phyloP scores from a whole-genome alignment of 2,888 invertebrate species.

The Oligia fasciuncula region DNA sequence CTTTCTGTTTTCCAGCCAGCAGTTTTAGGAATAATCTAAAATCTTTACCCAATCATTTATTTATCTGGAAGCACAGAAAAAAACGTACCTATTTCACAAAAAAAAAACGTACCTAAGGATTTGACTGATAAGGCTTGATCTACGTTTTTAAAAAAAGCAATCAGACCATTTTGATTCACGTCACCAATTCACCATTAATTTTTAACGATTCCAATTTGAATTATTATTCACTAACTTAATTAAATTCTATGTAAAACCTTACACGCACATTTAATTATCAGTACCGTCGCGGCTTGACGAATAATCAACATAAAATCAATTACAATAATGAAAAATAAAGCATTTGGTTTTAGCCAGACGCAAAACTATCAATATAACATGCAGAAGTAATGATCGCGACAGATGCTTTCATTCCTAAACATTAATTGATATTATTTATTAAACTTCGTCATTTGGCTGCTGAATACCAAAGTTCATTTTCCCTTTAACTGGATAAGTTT shows the following conservation, averaged over 20 bases:
- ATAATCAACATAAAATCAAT: conserved; percentile 49
- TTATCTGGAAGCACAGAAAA: conserved; percentile 5
- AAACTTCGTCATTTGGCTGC: conserved; percentile 12
- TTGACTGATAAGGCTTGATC: conserved; percentile 24
- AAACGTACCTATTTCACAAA: conserved; percentile 7
- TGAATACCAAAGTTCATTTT: conserved; percentile 12
- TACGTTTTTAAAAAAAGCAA: conserved; percentile 33
- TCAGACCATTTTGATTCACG: conserved; percentile 20
- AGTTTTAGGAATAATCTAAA: background rate
- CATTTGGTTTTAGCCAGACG: conserved; percentile 32
- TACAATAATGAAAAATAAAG: conserved; percentile 56
- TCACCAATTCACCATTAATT: conserved; percentile 31
- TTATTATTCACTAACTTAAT: conserved; percentile 36
- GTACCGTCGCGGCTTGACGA: conserved; percentile 32
- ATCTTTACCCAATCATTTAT: background rate
- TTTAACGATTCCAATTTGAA: conserved; percentile 28
- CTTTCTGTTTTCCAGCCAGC: background rate
- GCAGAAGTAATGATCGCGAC: conserved; percentile 30
- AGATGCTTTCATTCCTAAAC: conserved; percentile 43
- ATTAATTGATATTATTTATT: conserved; percentile 46
- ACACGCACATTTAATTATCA: conserved; percentile 43
- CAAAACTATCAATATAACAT: conserved; percentile 36
- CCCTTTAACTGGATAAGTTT: background rate
- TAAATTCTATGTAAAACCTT: conserved; percentile 32
- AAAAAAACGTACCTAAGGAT: background rate